Evolutionary conservation across 2,797 vertebrate genomes (phyloP).

Genomic region (Gallinago nigripennis): DNA sequence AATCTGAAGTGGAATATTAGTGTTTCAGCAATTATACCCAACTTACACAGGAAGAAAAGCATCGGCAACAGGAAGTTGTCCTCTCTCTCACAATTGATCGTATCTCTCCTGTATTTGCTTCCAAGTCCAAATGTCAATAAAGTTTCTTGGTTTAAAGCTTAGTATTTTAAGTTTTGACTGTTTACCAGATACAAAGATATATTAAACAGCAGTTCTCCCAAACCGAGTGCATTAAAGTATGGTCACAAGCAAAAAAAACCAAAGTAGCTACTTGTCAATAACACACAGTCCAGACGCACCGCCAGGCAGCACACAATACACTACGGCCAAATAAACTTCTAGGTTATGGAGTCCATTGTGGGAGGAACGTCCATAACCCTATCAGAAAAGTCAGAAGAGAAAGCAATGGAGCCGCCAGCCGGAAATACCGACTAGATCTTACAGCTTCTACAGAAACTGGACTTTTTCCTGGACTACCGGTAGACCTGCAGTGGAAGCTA

Average conservation of each 20-base stretch:
- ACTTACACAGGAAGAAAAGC: neutral
- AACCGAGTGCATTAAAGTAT: neutral
- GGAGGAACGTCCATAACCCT: neutral
- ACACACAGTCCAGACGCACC: rapidly evolving
- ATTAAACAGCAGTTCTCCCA: neutral
- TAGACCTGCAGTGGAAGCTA: neutral
- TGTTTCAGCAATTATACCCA: neutral
- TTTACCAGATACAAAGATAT: rapidly evolving
- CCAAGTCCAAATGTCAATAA: neutral
- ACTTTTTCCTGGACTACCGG: neutral
- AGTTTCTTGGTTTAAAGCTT: conserved; percentile 2
- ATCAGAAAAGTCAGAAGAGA: neutral
- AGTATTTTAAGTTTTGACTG: neutral
- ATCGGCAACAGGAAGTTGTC: neutral
- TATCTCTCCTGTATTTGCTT: neutral
- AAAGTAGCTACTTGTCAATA: neutral
- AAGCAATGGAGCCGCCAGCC: neutral
- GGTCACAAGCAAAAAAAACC: neutral
- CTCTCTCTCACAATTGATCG: neutral
- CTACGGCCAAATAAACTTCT: neutral
- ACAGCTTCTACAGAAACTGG: neutral
- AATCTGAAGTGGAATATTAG: neutral
- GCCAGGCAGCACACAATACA: neutral
- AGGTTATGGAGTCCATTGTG: neutral
- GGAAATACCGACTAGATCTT: neutral